phyloP scores from a whole-genome alignment of 2,113 vertebrate genomes.

The Hypomesus transpacificus region DNA sequence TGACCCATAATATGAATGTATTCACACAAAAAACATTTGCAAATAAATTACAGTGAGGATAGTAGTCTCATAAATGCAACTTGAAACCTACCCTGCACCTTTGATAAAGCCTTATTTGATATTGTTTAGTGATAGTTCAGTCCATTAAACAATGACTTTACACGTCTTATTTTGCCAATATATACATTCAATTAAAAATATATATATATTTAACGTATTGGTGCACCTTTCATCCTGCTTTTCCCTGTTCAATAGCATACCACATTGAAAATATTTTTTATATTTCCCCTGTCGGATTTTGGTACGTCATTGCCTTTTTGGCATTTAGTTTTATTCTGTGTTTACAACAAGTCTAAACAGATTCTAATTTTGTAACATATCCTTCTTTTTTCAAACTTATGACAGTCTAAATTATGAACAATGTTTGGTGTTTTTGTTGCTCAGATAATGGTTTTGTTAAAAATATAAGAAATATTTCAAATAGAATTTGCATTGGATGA shows the following conservation, averaged over 20 bases:
- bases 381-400: slow-evolving; percentile 22
- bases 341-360: slow-evolving; percentile 26
- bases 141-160: background rate
- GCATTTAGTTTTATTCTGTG: slow-evolving; percentile 22
- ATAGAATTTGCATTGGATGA: slow-evolving; percentile 19
- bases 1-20: slow-evolving; percentile 51
- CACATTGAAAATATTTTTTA: slow-evolving; percentile 1
- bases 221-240: background rate
- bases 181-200: background rate
- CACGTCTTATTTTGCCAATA: background rate
- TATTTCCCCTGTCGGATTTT: background rate
- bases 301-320: slow-evolving; percentile 1
- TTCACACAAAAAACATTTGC: slow-evolving; percentile 28
- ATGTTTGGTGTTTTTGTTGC: slow-evolving; percentile 40
- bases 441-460: slow-evolving; percentile 24
- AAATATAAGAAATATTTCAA: slow-evolving; percentile 10
- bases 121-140: background rate
- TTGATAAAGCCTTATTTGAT: slow-evolving; percentile 32
- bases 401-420: slow-evolving; percentile 37
- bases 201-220: background rate
- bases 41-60: slow-evolving; percentile 13
- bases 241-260: background rate
- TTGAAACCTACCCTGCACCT: slow-evolving; percentile 20
- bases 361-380: slow-evolving; percentile 31
- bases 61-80: slow-evolving; percentile 10